A percentile compares a stretch with the other conserved stretches of the same genome.
These are phyloP conservation scores for Balearica regulorum DNA, from an alignment of 2,797 vertebrate genomes.

Conservation along the genomic window DNA sequence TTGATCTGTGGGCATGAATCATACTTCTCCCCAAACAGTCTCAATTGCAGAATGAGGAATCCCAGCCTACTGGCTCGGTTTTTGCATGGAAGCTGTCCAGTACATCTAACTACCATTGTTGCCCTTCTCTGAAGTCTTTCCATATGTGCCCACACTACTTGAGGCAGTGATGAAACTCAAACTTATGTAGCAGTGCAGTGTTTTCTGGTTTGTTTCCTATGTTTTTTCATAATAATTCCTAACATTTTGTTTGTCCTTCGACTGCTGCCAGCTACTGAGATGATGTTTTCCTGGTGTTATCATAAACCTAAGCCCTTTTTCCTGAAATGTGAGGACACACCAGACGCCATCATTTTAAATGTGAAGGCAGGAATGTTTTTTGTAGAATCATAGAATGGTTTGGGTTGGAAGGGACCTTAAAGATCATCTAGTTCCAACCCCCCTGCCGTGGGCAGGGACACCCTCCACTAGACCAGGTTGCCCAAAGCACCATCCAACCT, in stretches of 20 bases:
- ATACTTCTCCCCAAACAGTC: not conserved
- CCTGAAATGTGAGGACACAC: not conserved
- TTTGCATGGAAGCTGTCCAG: not conserved
- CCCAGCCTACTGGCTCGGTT: rapidly evolving
- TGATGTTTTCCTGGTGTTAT: not conserved
- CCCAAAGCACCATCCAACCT: too few species aligned
- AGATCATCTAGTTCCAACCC: too few species aligned
- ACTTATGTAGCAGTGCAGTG: rapidly evolving
- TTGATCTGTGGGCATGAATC: not conserved
- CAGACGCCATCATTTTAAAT: not conserved
- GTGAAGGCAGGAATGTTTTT: not conserved
- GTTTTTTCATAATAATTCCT: not conserved
- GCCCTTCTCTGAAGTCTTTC: not conserved
- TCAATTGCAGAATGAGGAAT: not conserved
- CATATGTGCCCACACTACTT: not conserved
- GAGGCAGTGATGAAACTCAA: not conserved
- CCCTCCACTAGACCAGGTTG: too few species aligned
- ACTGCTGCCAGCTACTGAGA: not conserved
- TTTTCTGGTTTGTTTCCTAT: not conserved
- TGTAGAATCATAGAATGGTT: too few species aligned
- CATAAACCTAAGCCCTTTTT: not conserved
- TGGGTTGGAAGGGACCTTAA: too few species aligned
- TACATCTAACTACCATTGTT: not conserved
- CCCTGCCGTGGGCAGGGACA: too few species aligned
- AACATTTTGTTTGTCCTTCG: not conserved